Base-by-base conservation (phyloP, 2,113 vertebrate genomes). In the Silurus asotus region DNA sequence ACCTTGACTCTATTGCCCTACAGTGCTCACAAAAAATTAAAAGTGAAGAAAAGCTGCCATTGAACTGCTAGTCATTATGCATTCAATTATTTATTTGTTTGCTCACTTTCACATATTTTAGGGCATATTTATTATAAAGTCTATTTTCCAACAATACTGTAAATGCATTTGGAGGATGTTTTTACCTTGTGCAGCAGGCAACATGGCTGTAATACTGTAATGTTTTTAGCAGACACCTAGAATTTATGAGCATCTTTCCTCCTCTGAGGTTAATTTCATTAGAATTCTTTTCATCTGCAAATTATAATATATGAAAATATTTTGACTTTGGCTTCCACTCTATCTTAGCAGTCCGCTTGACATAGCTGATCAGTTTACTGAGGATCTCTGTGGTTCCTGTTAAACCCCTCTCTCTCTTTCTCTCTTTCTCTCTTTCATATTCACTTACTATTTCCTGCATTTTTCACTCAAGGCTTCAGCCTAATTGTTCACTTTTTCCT, bases 161-260 rank as follows among this genome's bases (percentile, higher is more conserved):
- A 74, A 94, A 93, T 94, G 91, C 91, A 83, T 14, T 58, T 45
- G 76, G 8, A 4, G 70, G 8, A 72, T 72, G 59, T 87, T 93
- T 94, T 94, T 90, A 84, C 93, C 92, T 92, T 74, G 9, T 74
- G 19, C 7, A 90, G 92, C 19, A 92, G 91, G 92, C 89, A 88
- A 91, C 69, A 48, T 20, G 17, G 4, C 70, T 74, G 70, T 8
- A 49, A 92, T 17, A 84, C 82, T 89, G 79, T 94, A 91, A 94
- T 94, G 92, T 87, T 87, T 89, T 93, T 92, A 88, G 87, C 93
- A 94, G 92, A 93, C 93, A 92, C 76, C 92, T 88, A 88, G 53
- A 23, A 70, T n/a, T 69, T 77, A 51, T 28, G 53, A 25, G n/a
- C 3, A 3, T 69, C 25, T 69, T 28, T 45, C 2, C 13, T 48